phyloP scores from a whole-genome alignment of 2,888 invertebrate genomes.

The Eristalis arbustorum region DNA sequence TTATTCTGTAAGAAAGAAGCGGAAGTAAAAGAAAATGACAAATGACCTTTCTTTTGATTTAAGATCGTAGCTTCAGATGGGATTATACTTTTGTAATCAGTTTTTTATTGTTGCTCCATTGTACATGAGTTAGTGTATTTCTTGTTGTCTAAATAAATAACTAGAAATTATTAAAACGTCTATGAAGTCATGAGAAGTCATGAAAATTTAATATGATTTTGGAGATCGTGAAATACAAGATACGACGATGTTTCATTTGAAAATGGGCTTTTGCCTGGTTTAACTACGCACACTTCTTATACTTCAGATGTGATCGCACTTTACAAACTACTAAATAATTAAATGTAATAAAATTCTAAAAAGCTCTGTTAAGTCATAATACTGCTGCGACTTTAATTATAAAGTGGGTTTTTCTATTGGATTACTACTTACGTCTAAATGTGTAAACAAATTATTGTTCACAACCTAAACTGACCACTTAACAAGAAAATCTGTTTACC shows the following conservation, averaged over 20 bases:
- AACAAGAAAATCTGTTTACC: not conserved
- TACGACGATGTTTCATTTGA: no score
- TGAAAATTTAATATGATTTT: no score
- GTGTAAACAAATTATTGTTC: not conserved
- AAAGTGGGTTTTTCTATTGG: not conserved
- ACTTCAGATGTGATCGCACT: no score
- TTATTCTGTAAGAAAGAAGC: constrained; percentile 4
- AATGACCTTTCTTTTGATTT: not conserved
- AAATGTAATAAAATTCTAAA: no score
- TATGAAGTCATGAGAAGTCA: no score
- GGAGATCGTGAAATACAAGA: no score
- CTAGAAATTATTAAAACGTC: no score
- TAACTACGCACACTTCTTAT: no score
- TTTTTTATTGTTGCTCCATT: not conserved
- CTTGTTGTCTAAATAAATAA: not conserved
- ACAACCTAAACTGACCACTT: not conserved
- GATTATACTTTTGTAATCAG: not conserved
- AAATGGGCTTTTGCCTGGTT: no score
- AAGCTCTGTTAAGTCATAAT: no score
- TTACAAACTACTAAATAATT: no score
- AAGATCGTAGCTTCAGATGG: not conserved
- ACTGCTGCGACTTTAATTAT: no score
- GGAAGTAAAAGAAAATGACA: constrained; percentile 17
- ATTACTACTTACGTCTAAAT: not conserved
- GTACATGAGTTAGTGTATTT: not conserved